A percentile compares a stretch with the other conserved stretches of the same genome.
phyloP scores from a whole-genome alignment of 2,888 invertebrate species.

The Halictus ligatus region DNA sequence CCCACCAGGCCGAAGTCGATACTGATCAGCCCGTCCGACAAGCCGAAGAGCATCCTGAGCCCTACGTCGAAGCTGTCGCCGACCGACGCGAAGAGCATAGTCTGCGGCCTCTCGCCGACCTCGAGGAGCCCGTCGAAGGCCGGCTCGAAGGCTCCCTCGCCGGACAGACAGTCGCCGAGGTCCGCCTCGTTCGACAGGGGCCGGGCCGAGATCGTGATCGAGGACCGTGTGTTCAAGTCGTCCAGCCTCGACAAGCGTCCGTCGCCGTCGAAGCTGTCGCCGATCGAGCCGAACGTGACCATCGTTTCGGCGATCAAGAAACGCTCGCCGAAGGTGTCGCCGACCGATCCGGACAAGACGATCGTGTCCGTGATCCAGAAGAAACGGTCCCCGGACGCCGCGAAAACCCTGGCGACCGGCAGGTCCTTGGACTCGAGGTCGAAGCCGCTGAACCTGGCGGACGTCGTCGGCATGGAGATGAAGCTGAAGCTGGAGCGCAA shows the following conservation, averaged over 20 bases:
- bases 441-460: constrained; percentile 76
- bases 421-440: constrained; percentile 64
- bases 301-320: constrained; percentile 76
- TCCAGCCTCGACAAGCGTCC: constrained; percentile 78
- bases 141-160: constrained; percentile 60
- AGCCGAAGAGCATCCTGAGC: constrained; percentile 73
- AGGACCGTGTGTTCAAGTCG: constrained; percentile 72
- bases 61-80: constrained; percentile 79
- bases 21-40: constrained; percentile 74
- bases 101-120: constrained; percentile 72
- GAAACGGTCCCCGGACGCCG: constrained; percentile 74
- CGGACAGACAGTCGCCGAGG: constrained; percentile 64
- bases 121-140: constrained; percentile 76
- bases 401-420: constrained; percentile 44
- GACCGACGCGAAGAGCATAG: constrained; percentile 65
- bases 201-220: constrained; percentile 63
- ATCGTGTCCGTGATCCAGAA: constrained; percentile 79
- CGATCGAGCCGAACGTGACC: constrained; percentile 76
- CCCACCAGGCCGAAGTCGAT: constrained; percentile 77
- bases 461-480: constrained; percentile 79
- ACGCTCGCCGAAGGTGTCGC: constrained; percentile 74
- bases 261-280: constrained; percentile 73
- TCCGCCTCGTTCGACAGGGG: constrained; percentile 76
- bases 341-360: constrained; percentile 78
- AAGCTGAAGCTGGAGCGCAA: constrained; percentile 78